These are phyloP conservation scores for Genyomyrus donnyi DNA, from an alignment of 2,113 vertebrate genomes.

Conservation along the genomic window DNA sequence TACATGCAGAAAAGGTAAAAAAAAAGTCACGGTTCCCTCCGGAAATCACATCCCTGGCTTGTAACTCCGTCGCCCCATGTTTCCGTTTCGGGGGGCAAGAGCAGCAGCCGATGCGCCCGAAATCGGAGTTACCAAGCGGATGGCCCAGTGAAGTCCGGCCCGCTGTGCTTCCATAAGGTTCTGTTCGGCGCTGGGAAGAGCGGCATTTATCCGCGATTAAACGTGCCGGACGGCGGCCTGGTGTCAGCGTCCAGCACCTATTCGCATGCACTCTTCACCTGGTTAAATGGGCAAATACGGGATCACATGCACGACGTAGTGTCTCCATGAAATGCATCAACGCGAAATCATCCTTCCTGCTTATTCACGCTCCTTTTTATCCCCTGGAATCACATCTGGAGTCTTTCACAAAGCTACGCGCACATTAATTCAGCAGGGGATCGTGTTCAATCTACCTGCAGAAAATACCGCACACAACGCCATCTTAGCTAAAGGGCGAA, in stretches of 20 bases:
- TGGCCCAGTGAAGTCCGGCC: conserved; percentile 2
- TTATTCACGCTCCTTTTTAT: conserved; percentile 31
- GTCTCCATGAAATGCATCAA: conserved; percentile 34
- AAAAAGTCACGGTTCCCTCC: not conserved
- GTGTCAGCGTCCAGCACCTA: not conserved
- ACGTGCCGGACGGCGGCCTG: not conserved
- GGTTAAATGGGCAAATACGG: not conserved
- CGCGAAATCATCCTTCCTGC: conserved; percentile 49
- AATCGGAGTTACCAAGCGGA: not conserved
- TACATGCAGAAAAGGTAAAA: not conserved
- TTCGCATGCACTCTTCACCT: not conserved
- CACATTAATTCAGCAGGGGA: not conserved
- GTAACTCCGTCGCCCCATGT: not conserved
- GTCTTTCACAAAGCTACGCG: conserved; percentile 6
- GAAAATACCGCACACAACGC: not conserved
- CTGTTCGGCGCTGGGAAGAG: not conserved
- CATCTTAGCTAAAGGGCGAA: not conserved
- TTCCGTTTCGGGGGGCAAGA: not conserved
- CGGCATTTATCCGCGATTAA: not conserved
- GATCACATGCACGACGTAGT: not conserved
- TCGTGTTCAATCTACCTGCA: not conserved
- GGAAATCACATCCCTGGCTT: conserved; percentile 3
- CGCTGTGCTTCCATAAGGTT: not conserved
- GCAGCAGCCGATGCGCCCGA: not conserved
- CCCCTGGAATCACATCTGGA: conserved; percentile 56